Evolutionary conservation across 2,888 invertebrate species (phyloP), one percentile per base, ranked within the genome.

Genomic region (Eupeodes latifasciatus): DNA sequence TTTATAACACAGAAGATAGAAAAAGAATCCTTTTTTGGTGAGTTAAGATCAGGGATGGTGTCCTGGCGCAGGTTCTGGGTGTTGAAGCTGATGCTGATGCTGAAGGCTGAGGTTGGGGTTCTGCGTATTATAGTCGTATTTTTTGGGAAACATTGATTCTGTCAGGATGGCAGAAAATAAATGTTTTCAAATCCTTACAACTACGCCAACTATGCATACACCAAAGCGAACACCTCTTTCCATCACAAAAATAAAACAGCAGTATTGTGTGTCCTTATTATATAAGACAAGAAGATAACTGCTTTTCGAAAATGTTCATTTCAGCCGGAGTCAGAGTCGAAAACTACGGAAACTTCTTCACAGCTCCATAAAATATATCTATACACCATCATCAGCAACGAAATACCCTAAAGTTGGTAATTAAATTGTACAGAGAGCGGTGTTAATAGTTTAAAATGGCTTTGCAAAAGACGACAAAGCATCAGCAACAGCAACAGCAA

Each of bases 361-460:
- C 36, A 55, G 40, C n/a, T 6, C 51, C 51, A 64, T 75, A 62
- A 75, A 47, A 66, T 74, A 55, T 80, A 40, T 40, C 40, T 40
- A 36, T 59, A 78, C 71, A 27, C 27, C 27, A 27, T 27, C 27
- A 27, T 2, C 27, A 75, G 55, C 47, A 69, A 69, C 44, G 69
- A 69, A 79, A 74, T 27, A 77, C 80, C 69, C 72, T 11, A 77
- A 80, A 84, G 85, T 88, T 85, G 77, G 88, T 88, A 88, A 88
- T 88, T 88, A 88, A 88, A 88, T 88, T 88, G 88, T 84, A 88
- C 81, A 80, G 85, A 88, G 85, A 88, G 51, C 88, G 88, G 88
- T 88, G 88, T 88, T 88, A 88, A 88, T 88, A 88, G 88, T 88
- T 88, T 88, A 74, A 74, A 88, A 85, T 88, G 85, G 77, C 84